Evolutionary conservation across 1,140 invertebrate genomes (phyloP), one percentile per base, ranked within the genome.

Genomic region (Heliconius hermathena): DNA sequence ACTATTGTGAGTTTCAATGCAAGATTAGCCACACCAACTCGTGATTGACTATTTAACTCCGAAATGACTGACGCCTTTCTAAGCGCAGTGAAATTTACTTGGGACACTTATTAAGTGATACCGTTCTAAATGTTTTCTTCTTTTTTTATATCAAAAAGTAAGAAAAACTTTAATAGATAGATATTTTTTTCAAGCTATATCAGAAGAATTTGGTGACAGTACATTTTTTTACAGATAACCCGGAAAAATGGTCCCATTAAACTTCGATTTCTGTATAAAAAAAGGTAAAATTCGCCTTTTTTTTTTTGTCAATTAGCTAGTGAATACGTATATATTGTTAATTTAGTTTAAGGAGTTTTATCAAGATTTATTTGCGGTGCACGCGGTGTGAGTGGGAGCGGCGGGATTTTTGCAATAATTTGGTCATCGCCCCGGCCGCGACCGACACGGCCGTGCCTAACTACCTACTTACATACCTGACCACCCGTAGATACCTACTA

Each of bases 1-100:
- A 85, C 91, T 84, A 94, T 94, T 94, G 93, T 94, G 86, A 80
- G 78, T 82, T 84, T 91, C 88, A 91, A 92, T 90, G 88, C 90
- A 85, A 89, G 91, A 94, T 94, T 92, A 92, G 90, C 93, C 89
- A 91, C 89, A 89, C 87, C 85, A 87, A 76, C 87, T 90, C 91
- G 87, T 93, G 92, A 93, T 94, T 92, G 91, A 93, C 92, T 94
- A 93, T 93, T 94, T 92, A 91, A 88, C 84, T 89, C 86, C 84
- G 79, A 89, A 87, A 83, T 86, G 83, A 89, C 86, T 87, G 87
- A 90, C 88, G 88, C 89, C 86, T 85, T 87, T 88, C 87, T 78
- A 84, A 87, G 84, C 78, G 46, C 77, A 52, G 79, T 76, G 70
- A 76, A 73, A 78, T 79, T 78, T 73, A 70, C 60, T 26, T 11